Conservation (phyloP, 1,140 invertebrate species). For the Drosophila ambigua region DNA sequence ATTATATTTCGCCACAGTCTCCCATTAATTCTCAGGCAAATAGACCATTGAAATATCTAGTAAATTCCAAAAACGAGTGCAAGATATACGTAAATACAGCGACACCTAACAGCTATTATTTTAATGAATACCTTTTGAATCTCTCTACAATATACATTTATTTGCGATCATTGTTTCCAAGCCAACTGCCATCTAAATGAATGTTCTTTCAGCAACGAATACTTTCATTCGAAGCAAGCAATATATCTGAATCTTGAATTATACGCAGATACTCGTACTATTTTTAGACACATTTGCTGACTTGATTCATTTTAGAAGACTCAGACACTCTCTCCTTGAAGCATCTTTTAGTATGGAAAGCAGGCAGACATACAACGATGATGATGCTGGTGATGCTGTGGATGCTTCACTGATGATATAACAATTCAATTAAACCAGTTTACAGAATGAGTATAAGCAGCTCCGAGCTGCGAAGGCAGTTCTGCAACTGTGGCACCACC, state of each 20-base stretch:
- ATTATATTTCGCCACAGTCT: too few species aligned
- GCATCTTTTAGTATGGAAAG: slow-evolving; percentile 7
- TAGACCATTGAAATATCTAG: too few species aligned
- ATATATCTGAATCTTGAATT: slow-evolving; percentile 11
- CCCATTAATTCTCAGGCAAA: too few species aligned
- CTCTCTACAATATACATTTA: not conserved
- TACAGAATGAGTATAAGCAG: slow-evolving; percentile 34
- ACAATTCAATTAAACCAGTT: slow-evolving; percentile 77
- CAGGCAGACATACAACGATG: slow-evolving; percentile 16
- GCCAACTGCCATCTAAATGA: not conserved
- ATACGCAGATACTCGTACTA: slow-evolving; percentile 1
- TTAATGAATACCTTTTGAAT: too few species aligned
- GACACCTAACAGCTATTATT: too few species aligned
- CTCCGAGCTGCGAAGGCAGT: not conserved
- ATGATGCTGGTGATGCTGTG: slow-evolving; percentile 11
- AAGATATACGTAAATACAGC: too few species aligned
- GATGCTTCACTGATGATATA: slow-evolving; percentile 53
- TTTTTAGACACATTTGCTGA: slow-evolving; percentile 16
- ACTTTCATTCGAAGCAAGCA: slow-evolving; percentile 8
- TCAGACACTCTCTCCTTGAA: not conserved
- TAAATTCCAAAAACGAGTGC: too few species aligned
- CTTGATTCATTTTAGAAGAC: slow-evolving; percentile 23
- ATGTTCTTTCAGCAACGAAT: not conserved
- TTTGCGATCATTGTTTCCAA: not conserved
- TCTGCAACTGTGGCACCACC: slow-evolving; percentile 62